Percentiles rank a stretch among this genome's conserved stretches.
phyloP scores from a whole-genome alignment of 2,888 invertebrate species.

The Coenonympha glycerion region DNA sequence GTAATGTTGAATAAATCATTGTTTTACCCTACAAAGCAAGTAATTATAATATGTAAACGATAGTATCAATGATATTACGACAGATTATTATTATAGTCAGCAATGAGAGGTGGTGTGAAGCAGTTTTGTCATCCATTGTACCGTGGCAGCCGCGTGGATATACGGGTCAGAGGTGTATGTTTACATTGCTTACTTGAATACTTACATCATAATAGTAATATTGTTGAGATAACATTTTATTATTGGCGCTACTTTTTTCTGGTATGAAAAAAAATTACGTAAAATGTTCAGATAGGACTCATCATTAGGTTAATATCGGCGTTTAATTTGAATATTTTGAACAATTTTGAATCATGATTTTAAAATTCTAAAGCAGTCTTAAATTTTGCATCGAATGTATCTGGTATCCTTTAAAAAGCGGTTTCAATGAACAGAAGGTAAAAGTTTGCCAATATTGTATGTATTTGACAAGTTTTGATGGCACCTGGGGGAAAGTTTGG shows the following conservation, averaged over 20 bases:
- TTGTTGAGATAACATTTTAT: not conserved
- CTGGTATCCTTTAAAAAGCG: not conserved
- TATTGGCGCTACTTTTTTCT: too few relatives aligned
- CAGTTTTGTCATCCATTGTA: constrained; percentile 10
- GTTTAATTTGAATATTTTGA: too few relatives aligned
- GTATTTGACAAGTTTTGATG: not conserved
- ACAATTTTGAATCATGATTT: too few relatives aligned
- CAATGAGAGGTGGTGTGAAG: constrained; percentile 5
- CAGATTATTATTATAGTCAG: not conserved
- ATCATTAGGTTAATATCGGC: too few relatives aligned
- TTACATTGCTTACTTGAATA: not conserved
- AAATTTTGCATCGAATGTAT: not conserved
- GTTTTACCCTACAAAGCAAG: not conserved
- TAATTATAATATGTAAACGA: not conserved
- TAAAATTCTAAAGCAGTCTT: not conserved
- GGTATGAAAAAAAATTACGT: too few relatives aligned
- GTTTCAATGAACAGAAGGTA: not conserved
- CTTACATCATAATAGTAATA: not conserved
- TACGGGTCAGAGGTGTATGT: constrained; percentile 15
- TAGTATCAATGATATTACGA: constrained; percentile 1
- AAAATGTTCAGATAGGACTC: too few relatives aligned
- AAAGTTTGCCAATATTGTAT: constrained; percentile 4
- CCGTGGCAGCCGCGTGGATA: constrained; percentile 13
- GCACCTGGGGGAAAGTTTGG: not conserved
- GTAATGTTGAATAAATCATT: not conserved